phyloP scores from a whole-genome alignment of 1,140 invertebrate species.

The Drosophila tristis region DNA sequence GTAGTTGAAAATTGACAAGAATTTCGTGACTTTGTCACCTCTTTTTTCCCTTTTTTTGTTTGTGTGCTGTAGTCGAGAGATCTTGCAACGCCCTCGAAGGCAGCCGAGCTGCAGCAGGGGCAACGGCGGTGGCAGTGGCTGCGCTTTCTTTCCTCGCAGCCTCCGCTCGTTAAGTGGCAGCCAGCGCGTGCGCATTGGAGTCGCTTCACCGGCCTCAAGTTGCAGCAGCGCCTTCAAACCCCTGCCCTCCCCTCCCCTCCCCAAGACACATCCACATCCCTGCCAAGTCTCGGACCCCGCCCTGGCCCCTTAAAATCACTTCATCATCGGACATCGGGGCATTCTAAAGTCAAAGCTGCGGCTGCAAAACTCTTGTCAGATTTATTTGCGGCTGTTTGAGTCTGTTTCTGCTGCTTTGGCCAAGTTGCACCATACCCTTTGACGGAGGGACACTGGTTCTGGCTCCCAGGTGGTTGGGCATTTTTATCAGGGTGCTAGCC shows the following conservation, averaged over 20 bases:
- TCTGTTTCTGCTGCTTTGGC: conserved; percentile 27
- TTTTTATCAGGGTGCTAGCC: no score
- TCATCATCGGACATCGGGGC: conserved; percentile 64
- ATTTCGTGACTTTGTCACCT: conserved; percentile 84
- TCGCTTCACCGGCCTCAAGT: conserved; percentile 41
- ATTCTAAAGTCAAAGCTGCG: conserved; percentile 77
- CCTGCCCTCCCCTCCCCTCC: background rate
- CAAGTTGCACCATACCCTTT: background rate
- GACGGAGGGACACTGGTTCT: no score
- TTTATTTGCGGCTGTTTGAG: conserved; percentile 60
- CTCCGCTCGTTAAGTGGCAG: conserved; percentile 77
- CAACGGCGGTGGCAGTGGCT: no score
- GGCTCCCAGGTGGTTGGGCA: no score
- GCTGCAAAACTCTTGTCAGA: conserved; percentile 75
- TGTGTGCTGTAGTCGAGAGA: conserved; percentile 44
- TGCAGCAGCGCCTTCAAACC: conserved; percentile 10
- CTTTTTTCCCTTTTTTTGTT: conserved; percentile 64
- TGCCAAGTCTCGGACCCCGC: conserved; percentile 14
- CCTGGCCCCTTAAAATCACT: conserved; percentile 64
- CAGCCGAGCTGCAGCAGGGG: conserved; percentile 17
- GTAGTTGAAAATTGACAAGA: conserved; percentile 84
- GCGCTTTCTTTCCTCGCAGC: conserved; percentile 65
- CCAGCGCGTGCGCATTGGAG: conserved; percentile 78
- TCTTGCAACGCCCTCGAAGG: conserved; percentile 77
- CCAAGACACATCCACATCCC: background rate